Percentiles rank a stretch among this genome's conserved stretches.
Evolutionary conservation across 2,113 vertebrate genomes (phyloP).

Genomic region (Poecile atricapillus): DNA sequence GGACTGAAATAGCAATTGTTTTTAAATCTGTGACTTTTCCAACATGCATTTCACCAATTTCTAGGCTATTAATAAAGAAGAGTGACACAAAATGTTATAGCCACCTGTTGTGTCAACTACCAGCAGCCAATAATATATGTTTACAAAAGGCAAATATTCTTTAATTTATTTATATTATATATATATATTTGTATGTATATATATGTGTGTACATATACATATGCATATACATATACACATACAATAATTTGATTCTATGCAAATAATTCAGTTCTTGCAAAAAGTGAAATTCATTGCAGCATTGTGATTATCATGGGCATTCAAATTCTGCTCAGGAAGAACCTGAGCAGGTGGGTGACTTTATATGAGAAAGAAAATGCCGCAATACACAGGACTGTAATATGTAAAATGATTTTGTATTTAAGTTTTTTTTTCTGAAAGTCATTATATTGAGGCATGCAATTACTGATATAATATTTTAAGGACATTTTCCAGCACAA

Average conservation of each 20-base stretch:
- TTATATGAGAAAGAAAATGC: neutral
- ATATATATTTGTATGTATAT: accelerated
- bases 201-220: accelerated
- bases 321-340: neutral
- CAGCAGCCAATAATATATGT: neutral
- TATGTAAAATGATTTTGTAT: neutral
- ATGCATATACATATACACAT: neutral
- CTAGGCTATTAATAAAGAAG: constrained; percentile 21
- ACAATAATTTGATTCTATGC: neutral
- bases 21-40: neutral
- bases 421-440: neutral
- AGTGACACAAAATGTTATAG: neutral
- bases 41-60: neutral
- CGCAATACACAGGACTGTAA: neutral
- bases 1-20: constrained; percentile 3
- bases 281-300: neutral
- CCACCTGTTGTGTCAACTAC: constrained; percentile 5
- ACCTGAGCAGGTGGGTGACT: neutral
- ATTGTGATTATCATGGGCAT: neutral
- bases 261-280: neutral
- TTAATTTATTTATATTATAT: neutral
- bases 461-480: neutral
- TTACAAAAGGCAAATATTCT: neutral
- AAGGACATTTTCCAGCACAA: neutral
- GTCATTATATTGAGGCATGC: neutral